Evolutionary conservation across 2,113 vertebrate species (phyloP).

Genomic region (Pandion haliaetus): DNA sequence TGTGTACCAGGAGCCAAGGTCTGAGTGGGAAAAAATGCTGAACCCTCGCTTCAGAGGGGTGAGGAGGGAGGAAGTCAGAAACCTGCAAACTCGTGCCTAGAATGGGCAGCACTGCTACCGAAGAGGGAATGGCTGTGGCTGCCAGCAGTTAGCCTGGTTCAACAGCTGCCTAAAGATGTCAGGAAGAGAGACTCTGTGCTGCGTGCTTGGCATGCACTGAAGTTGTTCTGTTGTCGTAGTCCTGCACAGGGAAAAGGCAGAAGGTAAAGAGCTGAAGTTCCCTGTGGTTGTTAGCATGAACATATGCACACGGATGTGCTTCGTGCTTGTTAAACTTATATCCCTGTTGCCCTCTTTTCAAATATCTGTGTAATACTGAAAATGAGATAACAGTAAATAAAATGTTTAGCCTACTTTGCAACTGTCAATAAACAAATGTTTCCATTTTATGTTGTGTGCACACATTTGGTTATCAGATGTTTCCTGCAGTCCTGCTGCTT

Average conservation of each 20-base stretch:
- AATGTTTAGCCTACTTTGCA: background rate
- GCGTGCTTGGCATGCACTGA: background rate
- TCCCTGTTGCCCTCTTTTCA: constrained; percentile 18
- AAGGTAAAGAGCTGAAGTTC: background rate
- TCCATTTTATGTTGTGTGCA: background rate
- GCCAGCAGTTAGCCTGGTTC: background rate
- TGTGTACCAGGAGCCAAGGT: background rate
- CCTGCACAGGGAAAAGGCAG: background rate
- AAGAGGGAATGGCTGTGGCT: background rate
- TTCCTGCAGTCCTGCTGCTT: background rate
- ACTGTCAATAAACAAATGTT: background rate
- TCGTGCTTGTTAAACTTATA: constrained; percentile 9
- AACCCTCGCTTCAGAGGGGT: background rate
- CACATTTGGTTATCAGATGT: background rate
- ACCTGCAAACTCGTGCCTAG: background rate
- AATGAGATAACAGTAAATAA: constrained; percentile 29
- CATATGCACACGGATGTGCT: background rate
- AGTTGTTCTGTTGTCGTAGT: background rate
- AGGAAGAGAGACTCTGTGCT: background rate
- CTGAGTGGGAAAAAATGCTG: background rate
- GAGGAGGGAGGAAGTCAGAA: background rate
- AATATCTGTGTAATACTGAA: constrained; percentile 22
- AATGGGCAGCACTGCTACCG: background rate
- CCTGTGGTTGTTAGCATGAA: background rate
- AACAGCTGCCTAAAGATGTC: background rate